Evolutionary conservation across 1,140 invertebrate species (phyloP).

Genomic region (Pseudomyrmex dendroicus): DNA sequence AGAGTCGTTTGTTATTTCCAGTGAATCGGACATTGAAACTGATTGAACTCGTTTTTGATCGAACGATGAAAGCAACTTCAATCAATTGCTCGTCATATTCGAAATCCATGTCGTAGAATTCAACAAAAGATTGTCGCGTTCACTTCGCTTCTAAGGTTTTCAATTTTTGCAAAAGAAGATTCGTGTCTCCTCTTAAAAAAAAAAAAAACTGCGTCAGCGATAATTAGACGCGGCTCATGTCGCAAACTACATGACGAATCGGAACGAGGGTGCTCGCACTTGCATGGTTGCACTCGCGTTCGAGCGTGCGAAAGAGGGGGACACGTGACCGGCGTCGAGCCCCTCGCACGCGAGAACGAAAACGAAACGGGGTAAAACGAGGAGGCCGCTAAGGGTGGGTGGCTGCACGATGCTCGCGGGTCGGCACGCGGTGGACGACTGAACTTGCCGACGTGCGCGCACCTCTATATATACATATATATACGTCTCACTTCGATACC

Average conservation of each 20-base stretch:
- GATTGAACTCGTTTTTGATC: slow-evolving; percentile 7
- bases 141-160: not conserved
- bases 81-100: not conserved
- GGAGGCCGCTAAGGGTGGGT: slow-evolving; percentile 52
- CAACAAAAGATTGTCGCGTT: slow-evolving; percentile 5
- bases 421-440: slow-evolving; percentile 78
- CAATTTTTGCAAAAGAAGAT: not conserved
- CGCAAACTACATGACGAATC: slow-evolving; percentile 46
- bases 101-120: not conserved
- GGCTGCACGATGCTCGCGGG: slow-evolving; percentile 74
- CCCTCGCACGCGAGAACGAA: slow-evolving; percentile 24
- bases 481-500: slow-evolving; percentile 75
- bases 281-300: slow-evolving; percentile 68
- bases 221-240: slow-evolving; percentile 38
- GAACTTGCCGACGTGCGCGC: slow-evolving; percentile 77
- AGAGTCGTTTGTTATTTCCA: not conserved
- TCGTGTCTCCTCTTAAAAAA: not conserved
- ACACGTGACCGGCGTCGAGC: slow-evolving; percentile 61
- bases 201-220: not conserved
- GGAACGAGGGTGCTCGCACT: slow-evolving; percentile 56
- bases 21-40: not conserved
- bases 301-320: slow-evolving; percentile 41
- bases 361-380: slow-evolving; percentile 36
- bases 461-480: slow-evolving; percentile 78
- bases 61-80: not conserved